Base-by-base conservation (phyloP, 2,888 invertebrate species). In the Sycophila texana region DNA sequence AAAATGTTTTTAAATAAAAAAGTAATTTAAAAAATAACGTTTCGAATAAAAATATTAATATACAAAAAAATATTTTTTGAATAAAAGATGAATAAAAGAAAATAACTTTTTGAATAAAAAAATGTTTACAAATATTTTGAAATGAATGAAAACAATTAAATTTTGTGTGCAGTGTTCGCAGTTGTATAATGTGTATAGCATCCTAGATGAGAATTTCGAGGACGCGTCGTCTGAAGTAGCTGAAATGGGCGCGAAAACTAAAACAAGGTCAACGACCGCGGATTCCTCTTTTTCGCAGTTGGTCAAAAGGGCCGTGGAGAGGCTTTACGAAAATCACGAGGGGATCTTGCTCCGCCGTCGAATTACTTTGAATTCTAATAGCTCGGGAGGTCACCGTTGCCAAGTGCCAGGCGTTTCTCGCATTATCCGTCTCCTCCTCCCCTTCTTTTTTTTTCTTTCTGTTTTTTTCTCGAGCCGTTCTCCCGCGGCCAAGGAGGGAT, bases 301-400 rank as follows among this genome's bases (percentile, higher is more conserved):
- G 14, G 30, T 18, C 22, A 55, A 39, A 14, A 39, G 20, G 18
- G 20, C 75, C 68, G 39, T 26, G 49, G 61, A 30, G 10, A 39
- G 39, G 39, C 39, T 39, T 39, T 39, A 39, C 39, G 47, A 14
- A 58, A 74, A 67, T 60, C 74, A 30, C 75, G 10, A n/a, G 18
- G 66, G 47, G 49, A 68, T 74, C 66, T 16, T 14, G 47, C 47
- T 20, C 13, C 57, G 14, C 14, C 53, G 12, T n/a, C 61, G 65
- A 76, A 76, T 71, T 76, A 70, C 63, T 76, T 70, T 70, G 76
- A 76, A 76, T 76, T 76, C 57, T 76, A 76, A 76, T 70, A 63
- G 70, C 57, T 18, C 39, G 39, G 20, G 55, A 73, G 26, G 30
- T n/a, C 39, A 55, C 55, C 26, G 53, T 20, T 30, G 76, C 67